Evolutionary conservation across 2,797 vertebrate genomes (phyloP).

Genomic region (Coracias cyanogaster): DNA sequence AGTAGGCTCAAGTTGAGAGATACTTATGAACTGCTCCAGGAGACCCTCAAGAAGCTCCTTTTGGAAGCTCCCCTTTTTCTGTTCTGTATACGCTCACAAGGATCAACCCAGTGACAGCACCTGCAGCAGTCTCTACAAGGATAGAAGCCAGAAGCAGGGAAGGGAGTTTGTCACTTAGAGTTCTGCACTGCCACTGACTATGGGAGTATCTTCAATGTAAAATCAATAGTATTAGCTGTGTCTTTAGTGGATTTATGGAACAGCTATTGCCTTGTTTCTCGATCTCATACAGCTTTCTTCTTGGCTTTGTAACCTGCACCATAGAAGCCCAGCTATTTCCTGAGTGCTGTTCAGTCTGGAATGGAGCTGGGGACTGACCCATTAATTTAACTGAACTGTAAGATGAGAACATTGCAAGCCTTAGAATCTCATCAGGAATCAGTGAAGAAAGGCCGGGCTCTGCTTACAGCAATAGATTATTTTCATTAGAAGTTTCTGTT

Average conservation of each 20-base stretch:
- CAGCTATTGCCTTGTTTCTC: not conserved
- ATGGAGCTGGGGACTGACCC: not conserved
- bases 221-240: not conserved
- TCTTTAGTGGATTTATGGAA: not conserved
- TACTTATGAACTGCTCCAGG: not conserved
- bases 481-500: not conserved
- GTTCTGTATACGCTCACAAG: not conserved
- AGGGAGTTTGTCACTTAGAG: not conserved
- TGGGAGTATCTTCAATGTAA: not conserved
- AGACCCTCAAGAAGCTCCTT: not conserved
- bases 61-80: not conserved
- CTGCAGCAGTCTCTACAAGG: not conserved
- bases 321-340: not conserved
- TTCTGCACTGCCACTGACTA: not conserved
- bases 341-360: not conserved
- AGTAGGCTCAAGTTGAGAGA: not conserved
- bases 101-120: not conserved
- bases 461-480: not conserved
- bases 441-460: not conserved
- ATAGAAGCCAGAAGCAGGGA: not conserved
- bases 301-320: not conserved
- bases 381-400: not conserved
- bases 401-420: not conserved
- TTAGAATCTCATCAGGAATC: not conserved
- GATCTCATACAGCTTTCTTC: not conserved